Evolutionary conservation across 2,113 vertebrate species (phyloP), one percentile per base, ranked within the genome.

Genomic region (Lycocorax pyrrhopterus): DNA sequence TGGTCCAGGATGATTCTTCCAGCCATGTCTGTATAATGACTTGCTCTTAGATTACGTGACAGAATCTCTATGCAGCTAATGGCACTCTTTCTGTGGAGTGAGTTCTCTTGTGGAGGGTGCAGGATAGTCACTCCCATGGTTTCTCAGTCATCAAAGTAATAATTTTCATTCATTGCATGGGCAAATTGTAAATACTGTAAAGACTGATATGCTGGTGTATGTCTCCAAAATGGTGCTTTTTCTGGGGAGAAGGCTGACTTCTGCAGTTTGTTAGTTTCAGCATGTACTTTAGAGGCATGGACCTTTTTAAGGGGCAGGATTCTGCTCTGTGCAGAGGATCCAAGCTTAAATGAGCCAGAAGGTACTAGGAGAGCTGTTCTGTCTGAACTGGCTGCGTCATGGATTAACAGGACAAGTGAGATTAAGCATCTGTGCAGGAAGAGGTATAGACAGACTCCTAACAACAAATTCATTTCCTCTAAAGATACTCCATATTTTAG

Each of bases 341-440:
- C 20, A 59, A 35, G 13, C 7, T 64, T 64, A 35, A 73, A 69
- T 26, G 35, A 78, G 35, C 15, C 43, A 37, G 26, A 69, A 74
- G 18, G 44, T 64, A 37, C 18, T 64, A 59, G n/a, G 14, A 87
- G 47, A 43, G 53, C 37, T 74, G 6, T 79, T 71, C 10, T 53
- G 7, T 72, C 60, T 53, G n/a, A 83, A 16, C 21, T 58, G n/a
- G 32, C n/a, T 51, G 53, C 1, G 2, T 51, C 33, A 4, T 49
- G 29, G 39, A 32, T n/a, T 84, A 71, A 30, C 13, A 35, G 72
- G 9, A 59, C 13, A 58, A 32, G 29, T 59, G 56, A 87, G 12
- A 53, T 83, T 29, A 64, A 29, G 37, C 2, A 0, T 69, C 14
- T 52, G 0, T 85, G 33, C 5, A 6, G 41, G 4, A 7, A 43